phyloP scores from a whole-genome alignment of 2,888 invertebrate genomes.

The Tribolium freemani region DNA sequence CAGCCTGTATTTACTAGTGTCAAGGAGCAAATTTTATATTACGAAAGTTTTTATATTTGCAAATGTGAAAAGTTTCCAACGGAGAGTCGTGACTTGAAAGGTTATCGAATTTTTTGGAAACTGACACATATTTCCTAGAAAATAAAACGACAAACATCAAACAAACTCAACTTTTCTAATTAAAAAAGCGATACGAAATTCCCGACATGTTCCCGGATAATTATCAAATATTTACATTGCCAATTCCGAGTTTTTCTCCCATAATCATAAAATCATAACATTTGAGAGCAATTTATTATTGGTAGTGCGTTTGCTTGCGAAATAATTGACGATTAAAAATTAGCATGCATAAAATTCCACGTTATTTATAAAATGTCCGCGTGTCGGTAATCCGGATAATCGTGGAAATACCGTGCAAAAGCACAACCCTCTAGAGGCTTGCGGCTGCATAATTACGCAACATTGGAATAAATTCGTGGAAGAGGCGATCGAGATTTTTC shows the following conservation, averaged over 20 bases:
- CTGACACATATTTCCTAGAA: slow-evolving; percentile 36
- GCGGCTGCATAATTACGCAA: slow-evolving; percentile 32
- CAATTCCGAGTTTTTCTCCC: not conserved
- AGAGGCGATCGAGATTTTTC: slow-evolving; percentile 31
- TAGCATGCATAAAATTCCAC: slow-evolving; percentile 22
- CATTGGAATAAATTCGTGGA: slow-evolving; percentile 27
- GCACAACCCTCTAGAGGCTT: slow-evolving; percentile 20
- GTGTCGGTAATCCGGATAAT: slow-evolving; percentile 26
- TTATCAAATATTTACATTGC: not conserved
- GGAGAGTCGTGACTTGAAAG: slow-evolving; percentile 54
- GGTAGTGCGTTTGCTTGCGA: not conserved
- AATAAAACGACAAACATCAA: slow-evolving; percentile 7
- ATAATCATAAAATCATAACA: not conserved
- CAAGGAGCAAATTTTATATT: slow-evolving; percentile 41
- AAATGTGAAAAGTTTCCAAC: slow-evolving; percentile 56
- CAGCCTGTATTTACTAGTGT: slow-evolving; percentile 38
- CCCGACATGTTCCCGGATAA: not conserved
- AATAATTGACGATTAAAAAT: slow-evolving; percentile 19
- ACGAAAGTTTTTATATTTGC: slow-evolving; percentile 57
- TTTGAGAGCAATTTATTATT: not conserved
- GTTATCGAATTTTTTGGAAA: slow-evolving; percentile 44
- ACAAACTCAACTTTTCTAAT: not conserved
- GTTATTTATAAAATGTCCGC: slow-evolving; percentile 31
- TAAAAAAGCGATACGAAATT: not conserved
- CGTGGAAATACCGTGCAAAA: slow-evolving; percentile 9